Percentiles rank a stretch among this genome's conserved stretches.
These are phyloP conservation scores for Phataginus tetradactyla DNA, from an alignment of 2,797 vertebrate genomes.

Conservation along the genomic window DNA sequence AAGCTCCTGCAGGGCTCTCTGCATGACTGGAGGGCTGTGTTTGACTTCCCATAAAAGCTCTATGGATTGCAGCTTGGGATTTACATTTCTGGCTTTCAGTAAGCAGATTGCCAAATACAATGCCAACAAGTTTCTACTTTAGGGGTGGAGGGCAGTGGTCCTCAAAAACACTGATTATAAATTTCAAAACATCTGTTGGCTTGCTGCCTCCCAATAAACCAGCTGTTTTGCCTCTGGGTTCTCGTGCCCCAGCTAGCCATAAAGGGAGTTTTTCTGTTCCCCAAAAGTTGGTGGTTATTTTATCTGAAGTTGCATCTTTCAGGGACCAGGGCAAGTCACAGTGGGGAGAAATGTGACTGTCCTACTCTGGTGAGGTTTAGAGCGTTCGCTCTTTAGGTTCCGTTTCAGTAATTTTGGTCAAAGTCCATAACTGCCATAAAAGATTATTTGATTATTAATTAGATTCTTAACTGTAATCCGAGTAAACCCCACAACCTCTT, in stretches of 20 bases:
- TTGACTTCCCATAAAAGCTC: background rate
- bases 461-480: background rate
- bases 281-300: background rate
- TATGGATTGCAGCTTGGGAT: background rate
- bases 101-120: background rate
- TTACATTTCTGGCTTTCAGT: background rate
- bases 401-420: background rate
- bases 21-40: rapidly evolving
- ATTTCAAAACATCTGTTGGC: background rate
- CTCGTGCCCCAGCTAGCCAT: background rate
- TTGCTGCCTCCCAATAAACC: background rate
- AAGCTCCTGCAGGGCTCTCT: background rate
- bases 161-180: background rate
- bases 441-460: background rate
- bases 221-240: background rate
- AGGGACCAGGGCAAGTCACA: background rate
- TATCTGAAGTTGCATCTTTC: background rate
- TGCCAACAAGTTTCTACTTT: background rate
- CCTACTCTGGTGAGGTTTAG: background rate
- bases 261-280: background rate
- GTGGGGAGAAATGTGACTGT: background rate
- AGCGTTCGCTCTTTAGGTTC: background rate
- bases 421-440: background rate
- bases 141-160: background rate
- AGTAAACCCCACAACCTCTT: background rate